phyloP scores from a whole-genome alignment of 1,140 invertebrate genomes.

The Heliconius congener region DNA sequence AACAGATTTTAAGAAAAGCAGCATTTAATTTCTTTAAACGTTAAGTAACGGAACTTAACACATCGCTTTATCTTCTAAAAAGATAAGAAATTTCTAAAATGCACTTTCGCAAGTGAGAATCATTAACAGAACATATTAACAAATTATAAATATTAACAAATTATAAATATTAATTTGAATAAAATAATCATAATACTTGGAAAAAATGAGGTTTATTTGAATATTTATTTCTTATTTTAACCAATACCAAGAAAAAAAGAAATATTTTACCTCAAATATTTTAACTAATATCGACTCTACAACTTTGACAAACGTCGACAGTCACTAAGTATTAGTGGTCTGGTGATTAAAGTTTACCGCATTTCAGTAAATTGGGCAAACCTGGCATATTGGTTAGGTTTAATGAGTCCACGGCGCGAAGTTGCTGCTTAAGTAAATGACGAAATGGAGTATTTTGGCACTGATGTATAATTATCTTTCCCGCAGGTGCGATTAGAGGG shows the following conservation, averaged over 20 bases:
- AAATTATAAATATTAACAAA: too few species aligned
- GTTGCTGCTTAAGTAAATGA: conserved; percentile 2
- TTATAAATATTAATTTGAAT: too few species aligned
- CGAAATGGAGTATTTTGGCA: background rate
- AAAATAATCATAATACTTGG: too few species aligned
- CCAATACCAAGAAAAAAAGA: background rate
- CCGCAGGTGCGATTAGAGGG: background rate
- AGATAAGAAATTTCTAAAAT: too few species aligned
- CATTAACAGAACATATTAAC: too few species aligned
- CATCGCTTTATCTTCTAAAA: too few species aligned
- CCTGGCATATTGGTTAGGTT: background rate
- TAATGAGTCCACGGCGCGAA: background rate
- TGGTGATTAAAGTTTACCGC: background rate
- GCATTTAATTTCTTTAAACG: too few species aligned
- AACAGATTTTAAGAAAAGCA: too few species aligned
- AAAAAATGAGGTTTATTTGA: too few species aligned
- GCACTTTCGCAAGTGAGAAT: background rate
- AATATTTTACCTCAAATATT: background rate
- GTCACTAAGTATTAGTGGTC: background rate
- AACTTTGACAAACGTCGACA: background rate
- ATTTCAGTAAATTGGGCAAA: conserved; percentile 2
- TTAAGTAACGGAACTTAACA: too few species aligned
- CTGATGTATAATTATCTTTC: background rate
- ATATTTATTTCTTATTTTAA: too few species aligned
- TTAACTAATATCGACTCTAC: background rate